phyloP scores from a whole-genome alignment of 2,113 vertebrate species.

The Neolamprologus hecqui region DNA sequence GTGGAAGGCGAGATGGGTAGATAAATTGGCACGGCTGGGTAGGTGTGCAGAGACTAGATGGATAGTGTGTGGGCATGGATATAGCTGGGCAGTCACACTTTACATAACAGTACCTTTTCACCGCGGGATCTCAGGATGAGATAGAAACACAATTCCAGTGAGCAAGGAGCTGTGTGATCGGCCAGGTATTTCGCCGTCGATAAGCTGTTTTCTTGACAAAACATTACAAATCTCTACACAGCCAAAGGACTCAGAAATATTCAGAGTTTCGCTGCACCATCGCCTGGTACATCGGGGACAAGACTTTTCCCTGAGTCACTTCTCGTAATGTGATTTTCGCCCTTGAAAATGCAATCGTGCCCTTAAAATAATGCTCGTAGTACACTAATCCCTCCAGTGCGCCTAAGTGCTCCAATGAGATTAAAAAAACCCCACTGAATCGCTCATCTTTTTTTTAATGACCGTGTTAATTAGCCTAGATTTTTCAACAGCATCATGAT shows the following conservation, averaged over 20 bases:
- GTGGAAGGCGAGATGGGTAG: constrained; percentile 2
- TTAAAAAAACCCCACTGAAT: not conserved
- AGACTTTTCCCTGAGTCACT: constrained; percentile 32
- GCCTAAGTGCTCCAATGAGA: constrained; percentile 1
- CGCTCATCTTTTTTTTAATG: not conserved
- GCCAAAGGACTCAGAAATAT: constrained; percentile 1
- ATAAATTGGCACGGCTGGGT: not conserved
- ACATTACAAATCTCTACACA: constrained; percentile 1
- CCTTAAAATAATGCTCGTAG: constrained; percentile 33
- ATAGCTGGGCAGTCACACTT: not conserved
- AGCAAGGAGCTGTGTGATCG: not conserved
- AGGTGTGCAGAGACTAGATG: not conserved
- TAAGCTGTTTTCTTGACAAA: constrained; percentile 38
- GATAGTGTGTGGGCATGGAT: constrained; percentile 1
- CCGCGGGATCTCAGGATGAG: not conserved
- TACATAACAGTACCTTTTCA: constrained; percentile 24
- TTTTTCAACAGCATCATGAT: constrained; percentile 4
- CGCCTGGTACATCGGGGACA: not conserved
- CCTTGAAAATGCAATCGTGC: constrained; percentile 54
- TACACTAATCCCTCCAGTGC: constrained; percentile 27
- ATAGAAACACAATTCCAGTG: constrained; percentile 24
- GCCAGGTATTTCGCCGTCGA: not conserved
- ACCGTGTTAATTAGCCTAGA: constrained; percentile 13
- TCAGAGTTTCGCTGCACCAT: not conserved
- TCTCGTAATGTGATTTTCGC: constrained; percentile 41